Base-by-base conservation (phyloP, 1,140 invertebrate genomes). In the Mercenaria mercenaria region DNA sequence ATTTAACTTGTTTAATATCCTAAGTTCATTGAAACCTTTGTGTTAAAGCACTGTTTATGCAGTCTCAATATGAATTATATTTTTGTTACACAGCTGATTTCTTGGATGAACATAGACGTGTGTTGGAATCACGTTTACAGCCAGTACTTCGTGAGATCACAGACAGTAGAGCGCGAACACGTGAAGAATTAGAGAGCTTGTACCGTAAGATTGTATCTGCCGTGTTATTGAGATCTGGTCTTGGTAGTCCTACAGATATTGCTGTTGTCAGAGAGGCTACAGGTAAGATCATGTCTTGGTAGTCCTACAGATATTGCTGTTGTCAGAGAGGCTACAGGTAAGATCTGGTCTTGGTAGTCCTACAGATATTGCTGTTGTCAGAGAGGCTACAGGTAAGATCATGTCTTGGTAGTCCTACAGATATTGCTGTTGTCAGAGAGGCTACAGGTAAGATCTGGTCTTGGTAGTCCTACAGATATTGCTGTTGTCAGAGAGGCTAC, bases 401-500 rank as follows among this genome's bases (percentile, higher is more conserved):
- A 89, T 96, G 96, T 50, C 92, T 96, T 18, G 96, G 96, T 11
- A 95, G 95, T 79, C 95, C 96, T 26, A 96, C 96, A 72, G 96
- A 96, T 91, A 95, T 96, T 8, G 89, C 96, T n/a, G 96, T 97
- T 86, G 95, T 97, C n/a, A 96, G 96, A 96, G 97, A 97, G 93
- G 95, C 96, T 20, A 96, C 96, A 92, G 96, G 96, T 96, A 13
- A 76, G 95, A 74, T 96, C 96, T 90, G 96, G 96, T 50, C 92
- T 96, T 18, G 96, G 96, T 11, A 95, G 95, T 79, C 95, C 96
- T 26, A 96, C 96, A 72, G 96, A 96, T 91, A 95, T 96, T 8
- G 89, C 96, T n/a, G 96, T 97, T 86, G 95, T 97, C n/a, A 96
- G 96, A 96, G 97, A 97, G 93, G 95, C 96, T 20, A 96, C 96